phyloP scores from a whole-genome alignment of 2,797 vertebrate genomes.

The Crax fasciolata region DNA sequence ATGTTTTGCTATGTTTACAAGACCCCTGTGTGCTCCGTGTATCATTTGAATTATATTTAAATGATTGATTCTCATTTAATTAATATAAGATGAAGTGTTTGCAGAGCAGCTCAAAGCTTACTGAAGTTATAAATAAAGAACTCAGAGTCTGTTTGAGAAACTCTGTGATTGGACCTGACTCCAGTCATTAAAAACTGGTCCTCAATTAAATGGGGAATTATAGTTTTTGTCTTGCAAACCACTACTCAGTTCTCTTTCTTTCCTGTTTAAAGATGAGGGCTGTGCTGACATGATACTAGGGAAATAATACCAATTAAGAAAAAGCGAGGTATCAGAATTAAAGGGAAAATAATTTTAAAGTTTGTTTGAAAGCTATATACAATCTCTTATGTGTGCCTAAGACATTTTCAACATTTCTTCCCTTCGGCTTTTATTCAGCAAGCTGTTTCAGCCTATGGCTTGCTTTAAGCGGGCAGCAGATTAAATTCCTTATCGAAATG shows the following conservation, averaged over 20 bases:
- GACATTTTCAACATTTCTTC: background rate
- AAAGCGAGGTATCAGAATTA: background rate
- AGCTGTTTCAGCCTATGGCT: background rate
- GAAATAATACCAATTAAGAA: background rate
- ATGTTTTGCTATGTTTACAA: slow-evolving; percentile 30
- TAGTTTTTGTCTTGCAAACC: background rate
- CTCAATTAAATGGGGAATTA: background rate
- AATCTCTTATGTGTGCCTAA: background rate
- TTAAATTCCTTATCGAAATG: background rate
- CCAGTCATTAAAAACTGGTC: background rate
- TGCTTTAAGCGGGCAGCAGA: background rate
- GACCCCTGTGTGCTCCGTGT: background rate
- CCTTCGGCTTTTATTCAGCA: slow-evolving; percentile 23
- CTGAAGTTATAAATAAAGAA: slow-evolving; percentile 14
- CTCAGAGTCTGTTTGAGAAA: background rate
- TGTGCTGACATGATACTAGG: background rate
- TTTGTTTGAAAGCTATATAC: background rate
- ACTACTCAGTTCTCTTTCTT: slow-evolving; percentile 14
- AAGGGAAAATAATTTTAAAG: background rate
- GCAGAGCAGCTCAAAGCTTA: background rate
- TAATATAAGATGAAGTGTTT: slow-evolving; percentile 21
- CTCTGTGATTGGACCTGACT: background rate
- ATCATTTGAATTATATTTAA: slow-evolving; percentile 22
- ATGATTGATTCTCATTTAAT: slow-evolving; percentile 48
- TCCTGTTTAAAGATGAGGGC: background rate